These are phyloP conservation scores for Varanus komodoensis DNA, from an alignment of 2,113 vertebrate species.

Conservation along the genomic window DNA sequence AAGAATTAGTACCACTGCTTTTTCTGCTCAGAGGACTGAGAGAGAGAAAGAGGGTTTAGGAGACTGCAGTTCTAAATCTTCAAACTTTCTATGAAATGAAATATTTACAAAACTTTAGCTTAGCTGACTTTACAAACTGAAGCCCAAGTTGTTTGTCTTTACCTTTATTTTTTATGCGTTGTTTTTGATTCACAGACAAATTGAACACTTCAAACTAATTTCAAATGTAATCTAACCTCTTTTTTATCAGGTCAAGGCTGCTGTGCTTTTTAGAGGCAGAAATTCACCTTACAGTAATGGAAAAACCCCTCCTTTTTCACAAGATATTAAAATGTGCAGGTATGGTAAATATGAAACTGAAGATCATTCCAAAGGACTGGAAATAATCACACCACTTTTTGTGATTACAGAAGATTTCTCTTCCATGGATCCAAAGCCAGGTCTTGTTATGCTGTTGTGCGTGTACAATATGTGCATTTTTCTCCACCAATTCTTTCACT, in stretches of 20 bases:
- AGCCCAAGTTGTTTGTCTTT: neutral
- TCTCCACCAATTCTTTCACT: constrained; percentile 34
- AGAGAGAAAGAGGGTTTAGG: neutral
- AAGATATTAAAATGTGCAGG: neutral
- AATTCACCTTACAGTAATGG: neutral
- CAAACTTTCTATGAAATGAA: neutral
- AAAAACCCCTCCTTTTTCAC: neutral
- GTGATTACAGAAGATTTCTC: neutral
- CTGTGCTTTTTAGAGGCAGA: neutral
- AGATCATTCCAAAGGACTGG: neutral
- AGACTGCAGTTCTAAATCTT: constrained; percentile 5
- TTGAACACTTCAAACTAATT: neutral
- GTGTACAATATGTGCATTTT: constrained; percentile 37
- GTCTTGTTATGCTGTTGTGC: constrained; percentile 36
- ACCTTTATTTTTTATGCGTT: neutral
- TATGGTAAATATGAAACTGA: neutral
- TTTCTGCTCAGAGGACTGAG: neutral
- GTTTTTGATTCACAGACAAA: neutral
- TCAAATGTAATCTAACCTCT: no score
- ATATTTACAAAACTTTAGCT: neutral
- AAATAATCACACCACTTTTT: neutral
- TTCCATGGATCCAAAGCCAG: neutral
- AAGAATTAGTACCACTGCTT: neutral
- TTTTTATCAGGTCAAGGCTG: neutral
- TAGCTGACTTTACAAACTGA: neutral